Percentiles rank a stretch among this genome's conserved stretches.
Evolutionary conservation across 2,113 vertebrate genomes (phyloP).

Genomic region (Scopus umbretta): DNA sequence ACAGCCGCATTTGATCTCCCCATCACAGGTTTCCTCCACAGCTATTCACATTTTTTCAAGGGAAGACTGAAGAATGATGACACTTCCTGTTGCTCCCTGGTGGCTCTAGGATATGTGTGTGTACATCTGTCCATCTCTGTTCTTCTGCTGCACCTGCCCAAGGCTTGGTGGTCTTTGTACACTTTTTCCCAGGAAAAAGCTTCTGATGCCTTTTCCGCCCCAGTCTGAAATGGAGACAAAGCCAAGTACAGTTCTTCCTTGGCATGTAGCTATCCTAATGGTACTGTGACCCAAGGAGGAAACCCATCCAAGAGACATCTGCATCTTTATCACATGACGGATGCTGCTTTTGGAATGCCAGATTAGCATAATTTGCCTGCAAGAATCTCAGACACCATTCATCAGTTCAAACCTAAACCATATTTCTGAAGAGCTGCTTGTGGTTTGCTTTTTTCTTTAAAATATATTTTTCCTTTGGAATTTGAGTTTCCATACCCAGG

Average conservation of each 20-base stretch:
- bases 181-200: neutral
- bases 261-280: neutral
- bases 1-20: neutral
- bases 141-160: neutral
- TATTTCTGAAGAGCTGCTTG: neutral
- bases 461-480: neutral
- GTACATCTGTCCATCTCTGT: neutral
- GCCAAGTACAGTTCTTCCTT: neutral
- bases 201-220: neutral
- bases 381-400: neutral
- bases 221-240: neutral
- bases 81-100: neutral
- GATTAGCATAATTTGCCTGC: neutral
- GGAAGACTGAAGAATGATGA: neutral
- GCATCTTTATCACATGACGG: neutral
- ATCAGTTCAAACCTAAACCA: neutral
- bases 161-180: neutral
- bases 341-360: neutral
- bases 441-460: neutral
- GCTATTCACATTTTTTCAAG: neutral
- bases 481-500: neutral
- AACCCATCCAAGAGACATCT: constrained; percentile 4
- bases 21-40: neutral
- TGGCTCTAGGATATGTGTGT: neutral
- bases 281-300: neutral